Evolutionary conservation across 2,113 vertebrate genomes (phyloP).

Genomic region (Mesitornis unicolor): DNA sequence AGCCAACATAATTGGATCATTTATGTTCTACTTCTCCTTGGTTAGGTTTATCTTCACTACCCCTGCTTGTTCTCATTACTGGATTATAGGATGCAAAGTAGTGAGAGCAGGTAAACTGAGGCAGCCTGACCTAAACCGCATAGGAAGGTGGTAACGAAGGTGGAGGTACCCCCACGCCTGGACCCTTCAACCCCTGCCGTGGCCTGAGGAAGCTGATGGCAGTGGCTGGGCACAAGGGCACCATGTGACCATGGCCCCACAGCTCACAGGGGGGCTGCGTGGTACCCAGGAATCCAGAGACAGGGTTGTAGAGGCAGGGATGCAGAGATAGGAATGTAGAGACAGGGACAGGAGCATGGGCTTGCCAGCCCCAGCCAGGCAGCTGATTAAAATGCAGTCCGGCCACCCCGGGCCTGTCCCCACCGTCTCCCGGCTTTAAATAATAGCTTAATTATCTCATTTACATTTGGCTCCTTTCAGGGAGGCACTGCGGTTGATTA

Average conservation of each 20-base stretch:
- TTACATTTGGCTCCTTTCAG: slow-evolving; percentile 75
- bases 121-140: neutral
- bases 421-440: slow-evolving; percentile 71
- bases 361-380: slow-evolving; percentile 43
- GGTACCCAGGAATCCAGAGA: accelerated
- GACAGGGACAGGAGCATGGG: neutral
- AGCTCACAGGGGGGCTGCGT: accelerated
- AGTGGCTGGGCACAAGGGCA: neutral
- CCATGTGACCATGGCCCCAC: accelerated
- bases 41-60: neutral
- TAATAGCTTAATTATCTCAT: slow-evolving; percentile 78
- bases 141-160: neutral
- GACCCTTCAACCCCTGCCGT: neutral
- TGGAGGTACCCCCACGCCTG: neutral
- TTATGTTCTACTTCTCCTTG: neutral
- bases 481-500: slow-evolving; percentile 68
- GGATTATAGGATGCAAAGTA: neutral
- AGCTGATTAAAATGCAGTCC: slow-evolving; percentile 59
- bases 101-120: neutral
- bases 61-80: neutral
- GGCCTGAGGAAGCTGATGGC: neutral
- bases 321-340: neutral
- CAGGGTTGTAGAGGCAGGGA: neutral
- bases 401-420: slow-evolving; percentile 53
- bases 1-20: neutral